Percentiles rank a stretch among this genome's conserved stretches.
Evolutionary conservation across 2,888 invertebrate species (phyloP).

Genomic region (Gnatocerus cornutus): DNA sequence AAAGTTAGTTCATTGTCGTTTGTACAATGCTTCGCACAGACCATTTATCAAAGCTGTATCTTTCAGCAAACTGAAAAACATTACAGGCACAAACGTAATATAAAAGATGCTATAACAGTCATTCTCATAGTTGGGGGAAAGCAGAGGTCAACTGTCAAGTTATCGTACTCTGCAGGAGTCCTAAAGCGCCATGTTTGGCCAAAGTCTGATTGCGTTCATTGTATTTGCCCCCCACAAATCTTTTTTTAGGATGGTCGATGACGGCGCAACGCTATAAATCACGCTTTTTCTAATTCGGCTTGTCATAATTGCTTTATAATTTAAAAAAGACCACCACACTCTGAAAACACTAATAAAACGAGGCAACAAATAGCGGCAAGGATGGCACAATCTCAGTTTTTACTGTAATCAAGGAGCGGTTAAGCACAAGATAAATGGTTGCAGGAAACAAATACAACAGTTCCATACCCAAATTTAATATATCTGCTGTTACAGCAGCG

Average conservation of each 20-base stretch:
- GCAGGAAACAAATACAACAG: slow-evolving; percentile 35
- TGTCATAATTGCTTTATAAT: slow-evolving; percentile 36
- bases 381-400: slow-evolving; percentile 41
- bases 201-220: slow-evolving; percentile 7
- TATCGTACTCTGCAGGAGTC: slow-evolving; percentile 22
- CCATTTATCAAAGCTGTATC: slow-evolving; percentile 45
- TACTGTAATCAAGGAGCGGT: slow-evolving; percentile 43
- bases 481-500: slow-evolving; percentile 18
- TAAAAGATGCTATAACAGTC: slow-evolving; percentile 30
- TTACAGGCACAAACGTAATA: slow-evolving; percentile 38
- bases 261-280: slow-evolving; percentile 20
- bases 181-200: slow-evolving; percentile 17
- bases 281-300: slow-evolving; percentile 10
- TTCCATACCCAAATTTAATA: slow-evolving; percentile 37
- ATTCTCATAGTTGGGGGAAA: slow-evolving; percentile 32
- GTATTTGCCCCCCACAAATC: slow-evolving; percentile 3
- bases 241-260: slow-evolving; percentile 12
- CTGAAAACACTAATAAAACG: slow-evolving; percentile 36
- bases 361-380: slow-evolving; percentile 30
- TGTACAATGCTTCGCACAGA: slow-evolving; percentile 40
- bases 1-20: slow-evolving; percentile 47
- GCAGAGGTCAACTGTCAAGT: slow-evolving; percentile 46
- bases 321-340: slow-evolving; percentile 9
- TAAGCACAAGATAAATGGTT: slow-evolving; percentile 45
- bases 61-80: slow-evolving; percentile 42